Base-by-base conservation (phyloP, 2,797 vertebrate genomes). In the Sebastes taczanowskii region DNA sequence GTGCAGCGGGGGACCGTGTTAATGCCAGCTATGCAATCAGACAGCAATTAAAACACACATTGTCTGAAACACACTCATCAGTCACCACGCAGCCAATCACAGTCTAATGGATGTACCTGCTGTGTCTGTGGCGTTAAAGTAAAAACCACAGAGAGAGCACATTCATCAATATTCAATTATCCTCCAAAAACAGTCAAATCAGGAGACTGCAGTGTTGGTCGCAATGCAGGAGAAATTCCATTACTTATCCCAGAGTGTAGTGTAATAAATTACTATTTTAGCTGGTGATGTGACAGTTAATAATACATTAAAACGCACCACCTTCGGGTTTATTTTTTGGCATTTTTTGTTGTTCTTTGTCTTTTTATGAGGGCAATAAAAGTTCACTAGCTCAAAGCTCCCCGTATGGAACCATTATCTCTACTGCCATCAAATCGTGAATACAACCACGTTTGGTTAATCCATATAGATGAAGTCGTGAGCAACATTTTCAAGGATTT, bases 101-200 rank as follows among this genome's bases (percentile, higher is more conserved):
- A 78, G 62, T 42, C 58, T 86, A 74, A 88, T 71, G 80, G 71
- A 32, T 56, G 63, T 18, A 72, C 92, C 89, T 86, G 88, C 91
- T 89, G 89, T 27, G 67, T 74, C 22, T 80, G 70, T 81, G 76
- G 13, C 5, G 6, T 68, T 52, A 35, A 60, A 76, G 70, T 66
- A 65, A 72, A 86, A 86, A 78, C 46, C 52, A 68, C 71, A 49
- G 68, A 77, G 46, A 46, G 53, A 64, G 59, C 56, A 29, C 22
- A 75, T 86, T 87, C 86, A 92, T 90, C 88, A 89, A 85, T 86
- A 88, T 91, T 90, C 80, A 90, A 84, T 90, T 81, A 88, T 87
- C 80, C 67, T 62, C 35, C 61, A 61, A 68, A 61, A 62, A 74
- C 10, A 74, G 35, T 23, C 59, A 27, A 69, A 81, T 61, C 52